Evolutionary conservation across 2,797 vertebrate genomes (phyloP), one percentile per base, ranked within the genome.

Genomic region (Ispidina picta): DNA sequence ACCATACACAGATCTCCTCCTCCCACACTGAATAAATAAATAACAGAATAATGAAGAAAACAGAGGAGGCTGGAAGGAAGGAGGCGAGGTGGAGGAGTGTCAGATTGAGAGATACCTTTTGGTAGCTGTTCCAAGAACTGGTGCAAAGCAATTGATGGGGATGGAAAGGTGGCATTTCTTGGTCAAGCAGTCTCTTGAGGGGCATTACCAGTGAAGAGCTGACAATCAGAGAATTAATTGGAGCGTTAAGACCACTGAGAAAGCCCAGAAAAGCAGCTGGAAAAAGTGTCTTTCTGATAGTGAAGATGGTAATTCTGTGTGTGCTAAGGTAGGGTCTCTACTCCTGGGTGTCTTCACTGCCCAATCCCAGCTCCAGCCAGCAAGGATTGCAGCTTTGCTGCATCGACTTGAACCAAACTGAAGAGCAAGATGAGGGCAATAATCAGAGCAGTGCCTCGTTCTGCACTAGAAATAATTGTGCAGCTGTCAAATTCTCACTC

Each of bases 401-500:
- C 20, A 28, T 80, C 0, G 4, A 54, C 46, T 63, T 71, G 84
- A 69, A 63, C 28, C 52, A 51, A 77, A 75, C 93, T 93, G 92
- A 72, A 72, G 80, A 93, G 72, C 77, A 63, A 77, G 88, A 90
- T 83, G 81, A 92, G 87, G 81, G 90, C 78, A 91, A 49, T 87
- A 86, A 93, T 87, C 37, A 52, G 59, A 65, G 81, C 5, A 3
- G 70, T 92, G 85, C 78, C 75, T 88, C 90, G 69, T 80, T 92
- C 86, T 88, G 83, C 75, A 52, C 78, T 78, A 83, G 83, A 92
- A 95, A 83, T 94, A 94, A 94, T 91, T 93, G 94, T 75, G 90
- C 75, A 83, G 92, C 92, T 96, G 95, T 96, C 89, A 94, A 90
- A 93, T 86, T 85, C 75, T 91, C 72, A 90, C 65, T 72, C 62